phyloP scores from a whole-genome alignment of 2,888 invertebrate genomes.

The Conomelus anceps region DNA sequence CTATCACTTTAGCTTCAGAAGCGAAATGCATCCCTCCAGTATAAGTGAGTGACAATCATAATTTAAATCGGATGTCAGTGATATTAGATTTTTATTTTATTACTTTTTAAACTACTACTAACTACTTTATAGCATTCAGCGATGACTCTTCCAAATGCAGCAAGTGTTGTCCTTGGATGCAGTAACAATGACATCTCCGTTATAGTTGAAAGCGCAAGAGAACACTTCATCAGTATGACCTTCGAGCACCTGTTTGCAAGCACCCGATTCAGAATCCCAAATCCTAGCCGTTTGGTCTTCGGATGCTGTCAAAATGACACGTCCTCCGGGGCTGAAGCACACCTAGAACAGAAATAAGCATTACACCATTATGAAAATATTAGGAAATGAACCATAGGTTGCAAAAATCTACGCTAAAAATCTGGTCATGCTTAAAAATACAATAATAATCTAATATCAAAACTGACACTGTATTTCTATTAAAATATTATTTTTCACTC shows the following conservation, averaged over 20 bases:
- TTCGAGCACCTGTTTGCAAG: slow-evolving; percentile 49
- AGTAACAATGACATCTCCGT: slow-evolving; percentile 69
- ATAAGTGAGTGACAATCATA: too few species aligned
- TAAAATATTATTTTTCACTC: too few species aligned
- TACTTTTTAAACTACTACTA: background rate
- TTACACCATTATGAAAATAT: too few species aligned
- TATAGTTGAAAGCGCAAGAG: slow-evolving; percentile 73
- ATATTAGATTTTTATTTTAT: background rate
- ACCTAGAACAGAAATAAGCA: slow-evolving; percentile 47
- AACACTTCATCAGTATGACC: slow-evolving; percentile 76
- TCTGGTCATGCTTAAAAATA: too few species aligned
- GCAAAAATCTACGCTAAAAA: too few species aligned
- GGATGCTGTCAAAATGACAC: slow-evolving; percentile 65
- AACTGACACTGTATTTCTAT: too few species aligned
- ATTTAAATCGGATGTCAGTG: too few species aligned
- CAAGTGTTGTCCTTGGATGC: slow-evolving; percentile 79
- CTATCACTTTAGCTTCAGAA: too few species aligned
- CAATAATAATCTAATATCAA: too few species aligned
- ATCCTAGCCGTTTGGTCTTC: slow-evolving; percentile 66
- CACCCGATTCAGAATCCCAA: slow-evolving; percentile 62
- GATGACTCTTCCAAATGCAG: slow-evolving; percentile 57
- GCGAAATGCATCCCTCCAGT: too few species aligned
- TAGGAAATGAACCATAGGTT: too few species aligned
- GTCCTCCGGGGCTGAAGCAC: slow-evolving; percentile 73
- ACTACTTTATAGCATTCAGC: too few species aligned